Conservation (phyloP, 2,797 vertebrate genomes). For the Cossypha polioptera region DNA sequence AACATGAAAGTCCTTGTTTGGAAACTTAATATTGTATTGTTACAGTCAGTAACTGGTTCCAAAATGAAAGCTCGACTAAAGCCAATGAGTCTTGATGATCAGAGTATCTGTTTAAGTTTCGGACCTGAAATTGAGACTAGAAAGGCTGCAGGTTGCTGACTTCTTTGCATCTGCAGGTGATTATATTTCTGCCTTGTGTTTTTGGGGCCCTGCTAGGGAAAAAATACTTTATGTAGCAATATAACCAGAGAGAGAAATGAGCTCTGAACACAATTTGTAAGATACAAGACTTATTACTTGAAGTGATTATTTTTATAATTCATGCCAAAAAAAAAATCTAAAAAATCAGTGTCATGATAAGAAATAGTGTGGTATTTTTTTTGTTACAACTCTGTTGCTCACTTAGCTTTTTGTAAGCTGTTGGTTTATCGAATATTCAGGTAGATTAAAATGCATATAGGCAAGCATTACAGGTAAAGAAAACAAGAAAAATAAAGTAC, state of each 20-base stretch:
- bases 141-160: background rate
- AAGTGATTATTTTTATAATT: background rate
- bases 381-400: background rate
- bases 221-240: background rate
- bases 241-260: background rate
- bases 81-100: background rate
- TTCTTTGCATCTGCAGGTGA: background rate
- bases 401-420: background rate
- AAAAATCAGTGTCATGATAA: background rate
- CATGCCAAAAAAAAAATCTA: accelerated
- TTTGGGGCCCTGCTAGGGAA: background rate
- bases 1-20: background rate
- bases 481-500: background rate
- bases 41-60: background rate
- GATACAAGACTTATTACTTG: background rate
- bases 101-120: background rate
- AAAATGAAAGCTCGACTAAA: background rate
- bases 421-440: background rate
- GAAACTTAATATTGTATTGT: background rate
- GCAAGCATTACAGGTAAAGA: background rate
- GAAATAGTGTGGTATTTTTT: background rate
- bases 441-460: background rate
- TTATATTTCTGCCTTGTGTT: background rate
- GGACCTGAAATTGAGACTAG: background rate
- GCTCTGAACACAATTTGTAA: background rate